Conservation (phyloP, 2,113 vertebrate genomes). For the Podilymbus podiceps region DNA sequence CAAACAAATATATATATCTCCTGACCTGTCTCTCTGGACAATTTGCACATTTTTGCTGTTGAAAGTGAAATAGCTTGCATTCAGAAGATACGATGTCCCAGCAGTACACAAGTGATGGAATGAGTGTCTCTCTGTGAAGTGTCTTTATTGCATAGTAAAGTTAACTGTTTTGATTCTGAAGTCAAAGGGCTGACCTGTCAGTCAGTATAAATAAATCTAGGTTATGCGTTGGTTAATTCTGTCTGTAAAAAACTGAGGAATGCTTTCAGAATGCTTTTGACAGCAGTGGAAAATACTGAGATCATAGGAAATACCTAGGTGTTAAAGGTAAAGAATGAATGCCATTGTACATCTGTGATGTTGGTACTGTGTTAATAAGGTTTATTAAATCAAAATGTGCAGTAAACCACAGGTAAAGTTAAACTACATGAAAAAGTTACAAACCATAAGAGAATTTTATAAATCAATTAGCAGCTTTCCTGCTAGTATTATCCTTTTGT, state of each 20-base stretch:
- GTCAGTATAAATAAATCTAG: background rate
- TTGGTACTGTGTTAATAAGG: background rate
- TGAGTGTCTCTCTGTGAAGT: background rate
- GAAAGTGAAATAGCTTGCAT: background rate
- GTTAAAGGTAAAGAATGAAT: background rate
- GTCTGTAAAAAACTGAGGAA: background rate
- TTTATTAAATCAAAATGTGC: background rate
- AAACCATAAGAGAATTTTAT: background rate
- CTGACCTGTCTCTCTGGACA: constrained; percentile 19
- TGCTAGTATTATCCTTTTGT: background rate
- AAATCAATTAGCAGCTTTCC: background rate
- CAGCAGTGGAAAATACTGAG: background rate
- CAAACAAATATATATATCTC: too few species aligned
- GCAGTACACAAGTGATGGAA: background rate
- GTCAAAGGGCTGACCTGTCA: background rate
- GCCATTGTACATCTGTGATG: background rate
- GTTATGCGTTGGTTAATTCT: background rate
- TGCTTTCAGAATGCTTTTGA: background rate
- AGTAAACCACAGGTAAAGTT: background rate
- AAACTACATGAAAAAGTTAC: background rate
- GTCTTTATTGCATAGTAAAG: background rate
- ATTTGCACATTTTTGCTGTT: constrained; percentile 37
- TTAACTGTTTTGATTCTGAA: background rate
- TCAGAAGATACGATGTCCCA: background rate
- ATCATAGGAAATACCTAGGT: background rate